Conservation (phyloP, 2,888 invertebrate species). For the Hirtodrosophila histrioides region DNA sequence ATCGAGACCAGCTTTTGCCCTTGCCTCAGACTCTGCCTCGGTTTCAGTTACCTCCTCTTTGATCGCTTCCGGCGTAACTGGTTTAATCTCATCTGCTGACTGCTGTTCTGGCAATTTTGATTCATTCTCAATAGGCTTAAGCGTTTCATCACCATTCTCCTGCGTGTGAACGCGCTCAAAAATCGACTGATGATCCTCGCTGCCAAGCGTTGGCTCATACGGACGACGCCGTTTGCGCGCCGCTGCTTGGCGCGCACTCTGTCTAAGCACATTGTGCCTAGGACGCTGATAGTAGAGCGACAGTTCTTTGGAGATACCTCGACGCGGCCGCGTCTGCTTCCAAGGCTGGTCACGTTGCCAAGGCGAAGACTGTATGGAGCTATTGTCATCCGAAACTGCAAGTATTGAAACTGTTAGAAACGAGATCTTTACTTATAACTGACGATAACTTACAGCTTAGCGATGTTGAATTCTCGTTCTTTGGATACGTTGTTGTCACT, state of each 20-base stretch:
- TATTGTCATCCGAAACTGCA: constrained; percentile 94
- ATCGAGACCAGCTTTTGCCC: constrained; percentile 10
- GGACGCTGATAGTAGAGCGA: constrained; percentile 86
- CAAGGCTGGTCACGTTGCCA: constrained; percentile 96
- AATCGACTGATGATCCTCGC: constrained; percentile 47
- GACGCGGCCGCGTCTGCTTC: constrained; percentile 92
- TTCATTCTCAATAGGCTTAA: constrained; percentile 51
- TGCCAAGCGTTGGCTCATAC: constrained; percentile 84
- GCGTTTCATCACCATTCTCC: constrained; percentile 71
- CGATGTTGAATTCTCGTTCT: constrained; percentile 91
- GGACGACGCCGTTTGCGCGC: constrained; percentile 88
- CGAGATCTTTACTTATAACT: background rate
- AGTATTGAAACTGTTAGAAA: constrained; percentile 54
- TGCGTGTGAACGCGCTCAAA: constrained; percentile 46
- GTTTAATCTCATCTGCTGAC: constrained; percentile 43
- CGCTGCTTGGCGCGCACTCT: constrained; percentile 73
- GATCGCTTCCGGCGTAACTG: constrained; percentile 41
- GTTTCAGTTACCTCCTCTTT: constrained; percentile 44
- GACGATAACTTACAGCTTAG: constrained; percentile 88
- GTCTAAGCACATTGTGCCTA: constrained; percentile 70
- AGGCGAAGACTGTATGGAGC: constrained; percentile 94
- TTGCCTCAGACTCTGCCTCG: constrained; percentile 28
- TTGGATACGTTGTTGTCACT: constrained; percentile 84
- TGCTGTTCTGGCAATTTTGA: constrained; percentile 10
- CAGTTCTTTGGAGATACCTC: constrained; percentile 90